phyloP scores from a whole-genome alignment of 2,113 vertebrate species.

The Aviceda subcristata region DNA sequence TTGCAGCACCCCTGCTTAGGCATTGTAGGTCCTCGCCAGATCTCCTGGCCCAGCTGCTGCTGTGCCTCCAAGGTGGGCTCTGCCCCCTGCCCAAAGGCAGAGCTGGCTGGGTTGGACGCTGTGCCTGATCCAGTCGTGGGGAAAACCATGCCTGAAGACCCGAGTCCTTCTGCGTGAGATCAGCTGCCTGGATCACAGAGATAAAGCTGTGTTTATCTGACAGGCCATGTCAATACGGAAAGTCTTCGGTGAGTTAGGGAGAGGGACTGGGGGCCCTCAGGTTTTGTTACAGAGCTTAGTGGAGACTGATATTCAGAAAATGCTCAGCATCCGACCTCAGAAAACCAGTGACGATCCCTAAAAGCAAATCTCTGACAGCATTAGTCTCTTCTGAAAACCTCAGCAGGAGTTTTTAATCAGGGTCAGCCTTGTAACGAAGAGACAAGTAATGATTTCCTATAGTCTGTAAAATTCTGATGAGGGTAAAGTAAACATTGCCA shows the following conservation, averaged over 20 bases:
- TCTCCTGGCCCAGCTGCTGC: rapidly evolving
- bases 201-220: not conserved
- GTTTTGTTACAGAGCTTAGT: not conserved
- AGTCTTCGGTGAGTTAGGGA: not conserved
- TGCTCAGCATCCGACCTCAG: rapidly evolving
- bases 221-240: not conserved
- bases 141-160: not conserved
- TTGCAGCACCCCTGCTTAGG: not conserved
- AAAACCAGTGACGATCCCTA: not conserved
- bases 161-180: not conserved
- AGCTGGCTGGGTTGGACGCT: rapidly evolving
- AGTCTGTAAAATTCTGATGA: constrained; percentile 35
- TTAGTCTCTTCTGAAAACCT: not conserved
- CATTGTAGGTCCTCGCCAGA: rapidly evolving
- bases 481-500: constrained; percentile 41
- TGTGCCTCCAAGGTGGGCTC: not conserved
- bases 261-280: not conserved
- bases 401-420: constrained; percentile 40
- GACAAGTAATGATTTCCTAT: constrained; percentile 45
- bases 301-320: not conserved
- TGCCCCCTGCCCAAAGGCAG: not conserved
- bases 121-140: not conserved
- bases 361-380: not conserved
- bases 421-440: not conserved
- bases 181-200: not conserved